Base-by-base conservation (phyloP, 2,888 invertebrate genomes). In the Himalopsyche tibetana region DNA sequence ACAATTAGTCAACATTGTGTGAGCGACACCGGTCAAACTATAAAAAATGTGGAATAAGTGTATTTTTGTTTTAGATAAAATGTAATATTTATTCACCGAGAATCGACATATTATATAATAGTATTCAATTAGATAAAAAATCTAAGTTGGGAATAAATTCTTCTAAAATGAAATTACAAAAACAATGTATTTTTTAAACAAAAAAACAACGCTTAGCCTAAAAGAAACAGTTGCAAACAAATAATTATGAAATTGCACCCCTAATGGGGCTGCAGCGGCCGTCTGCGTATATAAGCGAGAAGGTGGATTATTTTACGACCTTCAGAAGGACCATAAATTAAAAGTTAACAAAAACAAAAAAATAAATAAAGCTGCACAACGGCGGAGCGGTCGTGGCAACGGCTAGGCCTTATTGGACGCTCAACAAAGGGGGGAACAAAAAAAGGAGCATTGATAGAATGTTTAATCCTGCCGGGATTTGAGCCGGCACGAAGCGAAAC, bases 261-360 rank as follows among this genome's bases (percentile, higher is more conserved):
- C 80, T 80, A 42, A 11, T 40, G 17, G 38, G 36, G 17, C 19
- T 17, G 51, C 51, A 51, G 51, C 51, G 51, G 4, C 5, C 8
- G 38, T 74, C 15, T 74, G 12, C 74, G 36, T 15, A 36, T 28
- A 69, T 36, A 38, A 28, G 36, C 38, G 36, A 74, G 74, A 80
- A 80, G 80, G 42, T 19, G 86, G 84, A 87, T 87, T 86, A 84
- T 63, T 85, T 87, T 86, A 86, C 85, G 87, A 85, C 87, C 87
- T 87, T 87, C 87, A 79, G 84, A 87, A 86, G 87, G 86, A 84
- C 82, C 40, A 51, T 82, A 40, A 84, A 69, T 81, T 55, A 74
- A 80, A 51, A 82, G 74, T 42, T 15, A 55, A 69, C 55, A 63
- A 55, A 85, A 80, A 80, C 45, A 79, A 85, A 40, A 69, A 38